Percentiles rank a stretch among this genome's conserved stretches.
phyloP scores from a whole-genome alignment of 2,888 invertebrate species.

The Caenorhabditis uteleia region DNA sequence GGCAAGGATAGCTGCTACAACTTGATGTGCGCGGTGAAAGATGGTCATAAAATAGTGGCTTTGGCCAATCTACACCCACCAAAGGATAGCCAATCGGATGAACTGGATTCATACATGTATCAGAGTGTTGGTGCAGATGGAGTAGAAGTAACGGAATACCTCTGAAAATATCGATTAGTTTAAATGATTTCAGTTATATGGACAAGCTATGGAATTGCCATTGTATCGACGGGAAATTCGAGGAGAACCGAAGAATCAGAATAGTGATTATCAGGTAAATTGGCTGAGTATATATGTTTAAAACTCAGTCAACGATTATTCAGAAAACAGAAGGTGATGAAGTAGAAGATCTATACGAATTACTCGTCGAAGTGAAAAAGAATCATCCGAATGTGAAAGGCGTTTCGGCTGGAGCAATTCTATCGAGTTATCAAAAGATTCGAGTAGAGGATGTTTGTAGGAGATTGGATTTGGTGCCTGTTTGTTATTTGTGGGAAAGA shows the following conservation, averaged over 20 bases:
- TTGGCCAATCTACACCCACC: constrained; percentile 90
- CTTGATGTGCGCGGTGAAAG: constrained; percentile 82
- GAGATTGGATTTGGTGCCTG: constrained; percentile 84
- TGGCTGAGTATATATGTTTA: not conserved
- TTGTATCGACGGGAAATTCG: constrained; percentile 84
- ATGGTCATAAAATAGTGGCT: constrained; percentile 93
- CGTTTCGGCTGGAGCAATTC: constrained; percentile 94
- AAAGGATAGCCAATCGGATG: constrained; percentile 77
- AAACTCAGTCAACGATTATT: not conserved
- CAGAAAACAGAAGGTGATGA: constrained; percentile 82
- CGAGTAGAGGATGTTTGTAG: constrained; percentile 81
- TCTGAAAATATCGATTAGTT: not conserved
- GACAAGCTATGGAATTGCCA: constrained; percentile 91
- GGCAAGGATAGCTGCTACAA: constrained; percentile 99
- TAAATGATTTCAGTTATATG: constrained; percentile 75
- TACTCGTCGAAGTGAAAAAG: constrained; percentile 82
- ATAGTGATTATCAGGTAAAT: constrained; percentile 32
- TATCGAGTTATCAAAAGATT: constrained; percentile 96
- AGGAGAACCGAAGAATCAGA: constrained; percentile 78
- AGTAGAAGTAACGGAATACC: constrained; percentile 75
- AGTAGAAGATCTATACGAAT: constrained; percentile 91
- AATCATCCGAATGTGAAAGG: constrained; percentile 73
- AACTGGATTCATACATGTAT: constrained; percentile 97
- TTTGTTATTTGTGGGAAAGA: constrained; percentile 94
- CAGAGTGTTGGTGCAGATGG: constrained; percentile 98